phyloP scores from a whole-genome alignment of 2,888 invertebrate genomes.

The Scotopteryx bipunctaria region DNA sequence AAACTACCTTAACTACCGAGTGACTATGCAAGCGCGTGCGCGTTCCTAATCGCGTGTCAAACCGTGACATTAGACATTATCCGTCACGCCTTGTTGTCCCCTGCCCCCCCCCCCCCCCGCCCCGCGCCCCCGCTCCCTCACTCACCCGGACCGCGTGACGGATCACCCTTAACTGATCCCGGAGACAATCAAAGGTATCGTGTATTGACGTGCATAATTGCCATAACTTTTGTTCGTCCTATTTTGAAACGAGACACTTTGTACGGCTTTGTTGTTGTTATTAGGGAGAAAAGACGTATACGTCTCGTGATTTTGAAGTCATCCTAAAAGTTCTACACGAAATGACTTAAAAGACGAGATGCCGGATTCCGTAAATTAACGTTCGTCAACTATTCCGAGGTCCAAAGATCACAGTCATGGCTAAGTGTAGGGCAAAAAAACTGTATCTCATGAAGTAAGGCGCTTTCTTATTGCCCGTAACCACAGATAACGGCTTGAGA shows the following conservation, averaged over 20 bases:
- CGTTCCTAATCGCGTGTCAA: slow-evolving; percentile 71
- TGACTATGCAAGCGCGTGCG: slow-evolving; percentile 53
- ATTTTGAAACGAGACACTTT: background rate
- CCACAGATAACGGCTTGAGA: no score
- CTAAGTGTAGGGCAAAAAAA: no score
- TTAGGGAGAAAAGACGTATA: no score
- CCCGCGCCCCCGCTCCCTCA: slow-evolving; percentile 30
- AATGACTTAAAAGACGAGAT: no score
- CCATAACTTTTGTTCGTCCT: slow-evolving; percentile 31
- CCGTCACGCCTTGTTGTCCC: slow-evolving; percentile 66
- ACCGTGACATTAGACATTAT: slow-evolving; percentile 64
- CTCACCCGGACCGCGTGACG: slow-evolving; percentile 48
- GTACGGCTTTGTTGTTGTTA: no score
- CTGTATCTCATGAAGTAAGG: no score
- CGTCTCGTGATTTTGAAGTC: no score
- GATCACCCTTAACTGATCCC: slow-evolving; percentile 48
- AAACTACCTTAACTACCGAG: slow-evolving; percentile 3
- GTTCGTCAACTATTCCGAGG: no score
- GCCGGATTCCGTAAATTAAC: no score
- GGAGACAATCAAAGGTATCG: slow-evolving; percentile 42
- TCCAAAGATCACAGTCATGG: no score
- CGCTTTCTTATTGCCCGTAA: no score
- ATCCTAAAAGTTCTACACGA: no score
- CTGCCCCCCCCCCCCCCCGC: slow-evolving; percentile 10
- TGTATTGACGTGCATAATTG: slow-evolving; percentile 36